Evolutionary conservation across 2,797 vertebrate genomes (phyloP), one percentile per base, ranked within the genome.

Genomic region (Eupleurogrammus muticus): DNA sequence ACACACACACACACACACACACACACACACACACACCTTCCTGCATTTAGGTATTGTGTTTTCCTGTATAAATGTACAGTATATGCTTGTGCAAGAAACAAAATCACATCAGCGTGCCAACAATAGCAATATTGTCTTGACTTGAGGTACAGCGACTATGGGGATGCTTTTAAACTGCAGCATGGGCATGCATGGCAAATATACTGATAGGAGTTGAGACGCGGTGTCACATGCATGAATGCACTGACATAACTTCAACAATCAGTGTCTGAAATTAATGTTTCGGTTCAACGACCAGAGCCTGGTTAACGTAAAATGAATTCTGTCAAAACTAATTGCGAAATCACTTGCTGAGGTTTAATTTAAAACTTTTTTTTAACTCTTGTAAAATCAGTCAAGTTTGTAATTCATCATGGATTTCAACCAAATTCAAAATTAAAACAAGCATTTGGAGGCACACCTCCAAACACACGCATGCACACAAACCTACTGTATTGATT

Each of bases 251-350:
- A 65, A 71, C 77, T 51, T 52, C n/a, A 53, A 88, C 81, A 87
- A 87, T 87, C 82, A 62, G 76, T 59, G 82, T 82, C 76, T 70
- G 59, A 88, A 87, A 90, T 86, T 52, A 84, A 87, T 86, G 60
- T 75, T 77, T 82, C 66, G 81, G 46, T 86, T 80, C 86, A 81
- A 19, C 36, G 44, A 53, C 54, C 73, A 55, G 79, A 61, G 73
- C 50, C 62, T 66, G 52, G 72, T 77, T 61, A 79, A 75, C 54
- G 34, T 60, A 78, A 85, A 88, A 85, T 82, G 48, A 77, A 76
- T 69, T 73, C 32, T 60, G 70, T 73, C 73, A 16, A 70, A 78
- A 76, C 71, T 78, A 84, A 89, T 81, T 81, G 82, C 68, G 57
- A 47, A 72, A 72, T 83, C 78, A 63, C 63, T 59, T 61, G 61